phyloP scores from a whole-genome alignment of 2,888 invertebrate species.

The Sclerodermus sp. region DNA sequence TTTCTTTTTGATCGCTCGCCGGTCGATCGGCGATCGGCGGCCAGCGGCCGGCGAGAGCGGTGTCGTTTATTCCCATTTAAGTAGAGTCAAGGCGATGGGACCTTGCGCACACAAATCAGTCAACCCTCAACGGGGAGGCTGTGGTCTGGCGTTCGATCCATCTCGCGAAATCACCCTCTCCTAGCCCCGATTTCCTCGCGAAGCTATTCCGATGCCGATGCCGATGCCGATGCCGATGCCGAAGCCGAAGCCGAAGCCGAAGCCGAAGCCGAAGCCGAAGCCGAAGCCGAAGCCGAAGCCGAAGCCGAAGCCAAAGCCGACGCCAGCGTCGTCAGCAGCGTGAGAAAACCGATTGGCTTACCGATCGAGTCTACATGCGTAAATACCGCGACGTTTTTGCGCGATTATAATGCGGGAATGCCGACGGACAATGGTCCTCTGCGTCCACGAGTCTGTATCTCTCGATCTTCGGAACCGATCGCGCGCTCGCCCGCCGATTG shows the following conservation, averaged over 20 bases:
- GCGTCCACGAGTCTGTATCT: no score
- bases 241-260: no score
- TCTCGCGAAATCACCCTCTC: conserved; percentile 50
- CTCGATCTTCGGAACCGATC: no score
- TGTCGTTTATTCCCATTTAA: conserved; percentile 51
- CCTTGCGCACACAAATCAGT: conserved; percentile 52
- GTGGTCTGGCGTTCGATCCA: conserved; percentile 45
- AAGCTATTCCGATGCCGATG: no score
- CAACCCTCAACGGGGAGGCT: conserved; percentile 41
- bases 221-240: no score
- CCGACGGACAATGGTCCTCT: not conserved
- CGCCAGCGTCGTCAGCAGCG: not conserved
- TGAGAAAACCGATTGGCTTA: not conserved
- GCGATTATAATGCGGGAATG: conserved; percentile 22
- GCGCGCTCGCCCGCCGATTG: no score
- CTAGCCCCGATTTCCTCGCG: conserved; percentile 9
- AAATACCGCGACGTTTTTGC: conserved; percentile 24
- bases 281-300: no score
- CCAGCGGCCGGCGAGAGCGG: conserved; percentile 20
- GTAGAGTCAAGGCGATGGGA: conserved; percentile 50
- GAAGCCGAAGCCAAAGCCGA: no score
- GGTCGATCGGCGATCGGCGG: conserved; percentile 1
- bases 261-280: no score
- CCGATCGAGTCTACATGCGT: conserved; percentile 18
- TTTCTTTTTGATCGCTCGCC: conserved; percentile 16